Conservation (phyloP, 2,888 invertebrate species). For the Drosophila acutilabella region DNA sequence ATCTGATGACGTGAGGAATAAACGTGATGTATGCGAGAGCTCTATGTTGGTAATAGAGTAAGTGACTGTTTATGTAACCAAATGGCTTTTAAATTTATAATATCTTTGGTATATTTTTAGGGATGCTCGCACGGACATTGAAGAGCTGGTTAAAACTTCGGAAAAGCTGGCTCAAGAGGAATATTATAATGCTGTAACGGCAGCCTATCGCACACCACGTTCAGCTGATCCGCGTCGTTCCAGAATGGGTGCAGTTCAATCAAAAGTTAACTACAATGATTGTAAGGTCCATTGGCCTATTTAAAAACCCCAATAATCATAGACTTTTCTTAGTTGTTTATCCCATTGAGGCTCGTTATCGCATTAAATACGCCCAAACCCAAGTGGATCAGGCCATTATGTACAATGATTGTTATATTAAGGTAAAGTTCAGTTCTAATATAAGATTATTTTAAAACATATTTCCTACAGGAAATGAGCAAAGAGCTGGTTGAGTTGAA, state of each 20-base stretch:
- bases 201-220: background rate
- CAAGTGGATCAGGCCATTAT: conserved; percentile 37
- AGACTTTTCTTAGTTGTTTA: conserved; percentile 7
- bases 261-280: conserved; percentile 21
- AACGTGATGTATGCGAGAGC: conserved; percentile 11
- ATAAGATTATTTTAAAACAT: too few species aligned
- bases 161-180: conserved; percentile 4
- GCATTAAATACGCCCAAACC: conserved; percentile 35
- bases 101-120: background rate
- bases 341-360: conserved; percentile 59
- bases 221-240: conserved; percentile 15
- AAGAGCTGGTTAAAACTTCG: background rate
- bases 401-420: background rate
- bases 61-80: background rate
- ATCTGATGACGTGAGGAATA: conserved; percentile 6
- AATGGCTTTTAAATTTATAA: background rate
- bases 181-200: background rate
- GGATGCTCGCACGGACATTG: conserved; percentile 16
- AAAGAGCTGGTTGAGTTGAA: conserved; percentile 29
- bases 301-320: background rate
- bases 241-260: background rate
- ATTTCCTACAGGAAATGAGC: background rate
- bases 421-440: conserved; percentile 6
- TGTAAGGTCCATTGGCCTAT: conserved; percentile 25
- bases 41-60: conserved; percentile 43